Conservation (phyloP, 2,113 vertebrate species). For the Nothocercus julius region DNA sequence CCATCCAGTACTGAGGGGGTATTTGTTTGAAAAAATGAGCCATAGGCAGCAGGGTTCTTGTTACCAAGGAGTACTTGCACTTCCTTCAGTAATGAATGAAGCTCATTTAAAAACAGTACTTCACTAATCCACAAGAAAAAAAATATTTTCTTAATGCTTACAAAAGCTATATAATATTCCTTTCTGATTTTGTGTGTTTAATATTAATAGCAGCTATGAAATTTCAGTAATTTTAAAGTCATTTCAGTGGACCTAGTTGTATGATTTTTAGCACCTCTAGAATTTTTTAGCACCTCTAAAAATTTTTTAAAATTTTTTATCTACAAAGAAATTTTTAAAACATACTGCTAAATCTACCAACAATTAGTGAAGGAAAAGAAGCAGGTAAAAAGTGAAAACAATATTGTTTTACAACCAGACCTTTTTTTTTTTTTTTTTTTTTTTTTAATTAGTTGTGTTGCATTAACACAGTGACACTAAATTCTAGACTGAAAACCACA, state of each 20-base stretch:
- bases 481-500: slow-evolving; percentile 15
- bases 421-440: slow-evolving; percentile 28
- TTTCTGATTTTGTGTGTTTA: neutral
- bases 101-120: neutral
- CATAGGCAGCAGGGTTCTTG: neutral
- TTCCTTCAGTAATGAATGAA: neutral
- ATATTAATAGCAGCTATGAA: neutral
- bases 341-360: neutral
- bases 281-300: neutral
- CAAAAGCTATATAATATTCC: neutral
- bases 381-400: neutral
- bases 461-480: slow-evolving; percentile 17
- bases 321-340: neutral
- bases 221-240: neutral
- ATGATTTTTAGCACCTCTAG: neutral
- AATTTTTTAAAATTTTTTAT: neutral
- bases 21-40: neutral
- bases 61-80: neutral
- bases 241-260: neutral
- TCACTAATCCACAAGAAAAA: neutral
- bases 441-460: slow-evolving; percentile 32
- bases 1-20: neutral
- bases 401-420: slow-evolving; percentile 13
- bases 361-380: neutral
- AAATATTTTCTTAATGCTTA: neutral